These are phyloP conservation scores for Huso huso DNA, from an alignment of 2,797 vertebrate genomes.

Conservation along the genomic window DNA sequence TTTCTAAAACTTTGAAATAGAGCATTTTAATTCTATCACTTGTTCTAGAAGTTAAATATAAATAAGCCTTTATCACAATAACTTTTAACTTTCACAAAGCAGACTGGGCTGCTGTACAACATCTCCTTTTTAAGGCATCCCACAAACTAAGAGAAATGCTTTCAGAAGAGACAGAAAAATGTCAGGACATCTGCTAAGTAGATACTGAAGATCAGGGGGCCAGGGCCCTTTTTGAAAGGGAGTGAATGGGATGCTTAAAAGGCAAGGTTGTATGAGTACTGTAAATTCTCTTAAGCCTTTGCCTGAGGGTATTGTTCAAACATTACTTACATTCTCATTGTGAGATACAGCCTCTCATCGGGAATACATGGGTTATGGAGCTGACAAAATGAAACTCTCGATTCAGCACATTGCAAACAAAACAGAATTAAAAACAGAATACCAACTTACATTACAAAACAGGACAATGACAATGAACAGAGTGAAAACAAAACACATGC, in stretches of 20 bases:
- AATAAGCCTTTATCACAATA: background rate
- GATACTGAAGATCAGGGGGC: background rate
- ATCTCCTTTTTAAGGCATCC: background rate
- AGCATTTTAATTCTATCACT: too few species aligned
- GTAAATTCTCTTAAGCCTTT: background rate
- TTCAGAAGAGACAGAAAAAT: too few species aligned
- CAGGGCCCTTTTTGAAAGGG: conserved; percentile 10
- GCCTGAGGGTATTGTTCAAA: conserved; percentile 8
- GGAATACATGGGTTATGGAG: conserved; percentile 9
- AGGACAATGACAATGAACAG: background rate
- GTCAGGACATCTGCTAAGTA: background rate
- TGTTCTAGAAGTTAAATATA: background rate
- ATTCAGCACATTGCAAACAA: conserved; percentile 9
- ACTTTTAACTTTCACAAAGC: background rate
- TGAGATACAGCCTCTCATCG: conserved; percentile 6
- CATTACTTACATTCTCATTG: conserved; percentile 3
- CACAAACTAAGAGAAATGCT: background rate
- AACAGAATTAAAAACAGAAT: conserved; percentile 22
- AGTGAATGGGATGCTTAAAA: conserved; percentile 12
- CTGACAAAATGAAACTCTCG: conserved; percentile 1
- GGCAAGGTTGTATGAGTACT: background rate
- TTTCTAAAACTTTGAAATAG: too few species aligned
- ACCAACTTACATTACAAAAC: conserved; percentile 13
- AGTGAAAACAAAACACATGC: background rate
- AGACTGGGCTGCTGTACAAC: background rate